Percentiles rank a stretch among this genome's conserved stretches.
These are phyloP conservation scores for Scyliorhinus canicula DNA, from an alignment of 2,797 vertebrate species.

Conservation along the genomic window DNA sequence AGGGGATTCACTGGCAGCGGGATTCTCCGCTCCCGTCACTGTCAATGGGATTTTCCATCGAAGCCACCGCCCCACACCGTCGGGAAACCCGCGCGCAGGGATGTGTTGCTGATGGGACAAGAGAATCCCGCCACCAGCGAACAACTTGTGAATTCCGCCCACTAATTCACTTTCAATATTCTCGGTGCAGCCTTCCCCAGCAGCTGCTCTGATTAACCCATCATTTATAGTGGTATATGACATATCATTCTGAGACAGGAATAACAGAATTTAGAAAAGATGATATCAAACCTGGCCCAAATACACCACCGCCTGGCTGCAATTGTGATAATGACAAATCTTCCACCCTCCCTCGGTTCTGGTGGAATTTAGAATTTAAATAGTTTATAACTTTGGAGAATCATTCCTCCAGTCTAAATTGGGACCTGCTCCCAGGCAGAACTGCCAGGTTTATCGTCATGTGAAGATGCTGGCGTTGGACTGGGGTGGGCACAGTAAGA, in stretches of 20 bases:
- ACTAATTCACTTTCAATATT: neutral
- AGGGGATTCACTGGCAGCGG: no score
- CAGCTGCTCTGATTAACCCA: neutral
- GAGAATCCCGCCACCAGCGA: no score
- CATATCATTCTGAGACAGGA: neutral
- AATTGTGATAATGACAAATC: neutral
- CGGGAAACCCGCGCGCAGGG: no score
- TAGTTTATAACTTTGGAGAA: neutral
- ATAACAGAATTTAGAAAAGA: neutral
- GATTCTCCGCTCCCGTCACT: no score
- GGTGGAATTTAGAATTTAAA: neutral
- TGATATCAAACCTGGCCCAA: neutral
- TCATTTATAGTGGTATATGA: neutral
- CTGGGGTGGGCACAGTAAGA: no score
- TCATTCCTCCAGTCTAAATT: neutral
- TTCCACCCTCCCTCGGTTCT: neutral
- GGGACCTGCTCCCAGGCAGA: neutral
- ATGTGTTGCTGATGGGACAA: no score
- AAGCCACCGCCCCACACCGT: no score
- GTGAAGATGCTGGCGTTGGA: no score
- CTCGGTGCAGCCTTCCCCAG: neutral
- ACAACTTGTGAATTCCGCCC: no score
- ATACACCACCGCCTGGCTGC: neutral
- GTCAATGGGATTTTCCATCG: no score
- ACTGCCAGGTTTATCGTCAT: neutral